Base-by-base conservation (phyloP, 2,113 vertebrate species). In the Podarcis raffonei region DNA sequence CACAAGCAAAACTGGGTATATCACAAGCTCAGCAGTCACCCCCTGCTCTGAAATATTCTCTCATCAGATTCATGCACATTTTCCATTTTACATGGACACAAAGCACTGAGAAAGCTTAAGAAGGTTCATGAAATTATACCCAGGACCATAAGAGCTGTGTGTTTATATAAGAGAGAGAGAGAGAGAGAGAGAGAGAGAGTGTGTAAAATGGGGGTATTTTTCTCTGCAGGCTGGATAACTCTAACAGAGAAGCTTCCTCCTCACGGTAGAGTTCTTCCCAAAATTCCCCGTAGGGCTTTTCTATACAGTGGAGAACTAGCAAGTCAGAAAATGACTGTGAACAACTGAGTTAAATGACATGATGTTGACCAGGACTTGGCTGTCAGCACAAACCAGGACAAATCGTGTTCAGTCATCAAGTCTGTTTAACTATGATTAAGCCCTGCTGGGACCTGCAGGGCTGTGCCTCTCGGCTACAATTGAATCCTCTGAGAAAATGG, bases 361-460 rank as follows among this genome's bases (percentile, higher is more conserved):
- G 59, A 4, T 68, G 62, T 78, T 84, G 75, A 78, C 74, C 75
- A 53, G 81, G 81, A 78, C 39, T 76, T 71, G 75, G 75, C 62
- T 89, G 74, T 37, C 81, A 88, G 74, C 81, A 25, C 65, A 84
- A 89, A 84, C 87, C 87, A 78, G 35, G 81, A 78, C 39, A 69
- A 89, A 89, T 68, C 11, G 9, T 37, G 62, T 84, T 89, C 62
- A 69, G 42, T 69, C 81, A 78, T 84, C 81, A 89, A 53, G n/a
- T 84, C 81, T 89, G 87, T 78, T 89, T 84, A 89, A 83, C 87
- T 71, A 84, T 89, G 81, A 89, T 89, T 89, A 89, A 84, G 72
- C 74, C 62, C 81, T 84, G 81, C 87, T 84, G 87, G 62, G 87
- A 77, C n/a, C 65, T 69, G 72, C 74, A 57, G 87, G 74, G n/a